Conservation (phyloP, 1,140 invertebrate genomes). For the Asbolus verrucosus region DNA sequence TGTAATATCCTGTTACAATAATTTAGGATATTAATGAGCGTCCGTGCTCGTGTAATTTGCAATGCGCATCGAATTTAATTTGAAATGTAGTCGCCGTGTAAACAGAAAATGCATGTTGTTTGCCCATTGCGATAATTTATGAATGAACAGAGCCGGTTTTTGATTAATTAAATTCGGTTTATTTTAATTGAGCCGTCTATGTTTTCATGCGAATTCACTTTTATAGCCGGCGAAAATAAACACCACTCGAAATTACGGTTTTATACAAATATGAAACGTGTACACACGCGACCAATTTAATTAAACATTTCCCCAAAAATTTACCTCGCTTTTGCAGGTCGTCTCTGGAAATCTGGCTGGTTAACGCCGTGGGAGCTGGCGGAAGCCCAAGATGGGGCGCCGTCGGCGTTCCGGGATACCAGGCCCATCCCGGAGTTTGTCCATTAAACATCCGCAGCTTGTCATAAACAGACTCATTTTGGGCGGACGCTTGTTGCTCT, state of each 20-base stretch:
- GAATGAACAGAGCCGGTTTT: constrained; percentile 43
- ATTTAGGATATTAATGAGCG: constrained; percentile 43
- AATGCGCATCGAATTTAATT: constrained; percentile 38
- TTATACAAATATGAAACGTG: constrained; percentile 34
- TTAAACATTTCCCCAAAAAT: constrained; percentile 48
- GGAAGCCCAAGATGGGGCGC: constrained; percentile 65
- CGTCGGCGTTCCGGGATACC: constrained; percentile 64
- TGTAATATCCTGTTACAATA: constrained; percentile 34
- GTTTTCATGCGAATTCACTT: constrained; percentile 34
- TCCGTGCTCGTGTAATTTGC: constrained; percentile 30
- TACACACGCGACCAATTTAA: background rate
- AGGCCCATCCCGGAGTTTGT: constrained; percentile 68
- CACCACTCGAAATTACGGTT: constrained; percentile 37
- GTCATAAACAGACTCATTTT: constrained; percentile 83
- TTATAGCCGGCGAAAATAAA: constrained; percentile 38
- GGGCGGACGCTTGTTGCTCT: constrained; percentile 75
- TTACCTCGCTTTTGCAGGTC: constrained; percentile 76
- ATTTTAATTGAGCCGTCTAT: constrained; percentile 37
- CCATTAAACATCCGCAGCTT: constrained; percentile 87
- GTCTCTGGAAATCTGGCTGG: constrained; percentile 69
- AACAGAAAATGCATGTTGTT: constrained; percentile 41
- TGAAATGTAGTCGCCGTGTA: constrained; percentile 29
- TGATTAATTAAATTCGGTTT: constrained; percentile 48
- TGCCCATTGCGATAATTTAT: constrained; percentile 45
- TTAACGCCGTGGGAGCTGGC: constrained; percentile 63